These are phyloP conservation scores for Rutpela maculata DNA, from an alignment of 2,888 invertebrate species.

Conservation along the genomic window DNA sequence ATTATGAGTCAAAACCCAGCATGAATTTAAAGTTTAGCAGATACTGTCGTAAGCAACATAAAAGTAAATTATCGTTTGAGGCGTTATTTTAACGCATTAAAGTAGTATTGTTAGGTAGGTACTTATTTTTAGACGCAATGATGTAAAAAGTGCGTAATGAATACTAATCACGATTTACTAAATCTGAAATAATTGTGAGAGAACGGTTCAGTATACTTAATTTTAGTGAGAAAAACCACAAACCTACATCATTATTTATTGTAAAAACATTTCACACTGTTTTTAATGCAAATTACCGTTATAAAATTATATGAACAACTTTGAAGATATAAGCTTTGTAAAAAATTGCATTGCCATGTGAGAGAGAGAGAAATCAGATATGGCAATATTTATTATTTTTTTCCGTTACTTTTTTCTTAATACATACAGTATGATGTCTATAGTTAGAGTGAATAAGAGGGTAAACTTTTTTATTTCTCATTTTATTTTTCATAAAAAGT, in stretches of 20 bases:
- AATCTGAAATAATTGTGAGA: conserved; percentile 25
- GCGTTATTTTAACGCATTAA: conserved; percentile 1
- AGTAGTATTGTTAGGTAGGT: conserved; percentile 10
- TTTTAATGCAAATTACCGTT: conserved; percentile 1
- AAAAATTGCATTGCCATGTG: neutral
- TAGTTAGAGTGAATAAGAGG: no score
- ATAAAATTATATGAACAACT: neutral
- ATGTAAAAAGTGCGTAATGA: conserved; percentile 26
- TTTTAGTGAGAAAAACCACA: conserved; percentile 1
- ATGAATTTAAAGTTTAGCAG: conserved; percentile 12
- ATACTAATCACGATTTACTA: conserved; percentile 20
- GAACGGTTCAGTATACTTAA: neutral
- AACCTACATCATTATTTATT: neutral
- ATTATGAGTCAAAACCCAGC: neutral
- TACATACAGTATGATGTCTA: no score
- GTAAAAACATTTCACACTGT: conserved; percentile 15
- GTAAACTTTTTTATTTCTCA: no score
- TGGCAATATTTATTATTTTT: no score
- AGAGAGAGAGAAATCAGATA: no score
- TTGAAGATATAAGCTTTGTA: neutral
- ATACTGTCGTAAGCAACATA: neutral
- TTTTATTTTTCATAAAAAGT: no score
- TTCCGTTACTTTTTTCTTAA: no score
- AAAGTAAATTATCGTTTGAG: conserved; percentile 8
- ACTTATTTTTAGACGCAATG: conserved; percentile 26